A percentile compares a stretch with the other conserved stretches of the same genome.
phyloP scores from a whole-genome alignment of 1,140 invertebrate genomes.

The Bombus pyrosoma region DNA sequence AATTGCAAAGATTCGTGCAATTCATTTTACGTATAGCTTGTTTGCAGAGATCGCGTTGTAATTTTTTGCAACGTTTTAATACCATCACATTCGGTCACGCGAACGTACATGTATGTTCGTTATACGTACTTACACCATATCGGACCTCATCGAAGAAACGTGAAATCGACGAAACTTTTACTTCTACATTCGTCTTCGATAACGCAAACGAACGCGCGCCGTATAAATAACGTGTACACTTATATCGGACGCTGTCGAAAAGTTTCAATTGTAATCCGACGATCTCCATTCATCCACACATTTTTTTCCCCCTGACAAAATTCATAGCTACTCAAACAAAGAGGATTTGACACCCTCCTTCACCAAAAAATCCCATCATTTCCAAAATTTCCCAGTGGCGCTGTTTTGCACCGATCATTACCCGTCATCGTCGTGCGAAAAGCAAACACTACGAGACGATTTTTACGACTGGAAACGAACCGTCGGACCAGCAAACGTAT shows the following conservation, averaged over 20 bases:
- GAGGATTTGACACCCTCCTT: neutral
- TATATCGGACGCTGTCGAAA: no score
- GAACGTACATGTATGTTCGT: no score
- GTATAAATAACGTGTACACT: no score
- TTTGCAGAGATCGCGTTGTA: neutral
- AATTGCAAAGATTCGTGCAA: neutral
- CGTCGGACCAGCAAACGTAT: neutral
- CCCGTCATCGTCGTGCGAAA: slow-evolving; percentile 56
- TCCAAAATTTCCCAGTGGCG: neutral
- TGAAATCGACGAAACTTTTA: no score
- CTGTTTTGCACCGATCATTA: slow-evolving; percentile 31
- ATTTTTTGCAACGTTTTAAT: no score
- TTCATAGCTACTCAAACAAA: neutral
- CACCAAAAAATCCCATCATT: neutral
- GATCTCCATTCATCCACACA: no score
- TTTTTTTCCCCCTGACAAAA: neutral
- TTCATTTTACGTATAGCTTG: neutral
- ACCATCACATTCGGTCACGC: no score
- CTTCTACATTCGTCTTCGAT: no score
- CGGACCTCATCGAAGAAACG: no score
- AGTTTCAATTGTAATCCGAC: no score
- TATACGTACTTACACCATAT: no score
- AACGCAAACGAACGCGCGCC: no score
- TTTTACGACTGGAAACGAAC: slow-evolving; percentile 46
- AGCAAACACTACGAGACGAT: slow-evolving; percentile 53